Conservation (phyloP, 2,797 vertebrate species). For the Kryptopterus vitreolus region DNA sequence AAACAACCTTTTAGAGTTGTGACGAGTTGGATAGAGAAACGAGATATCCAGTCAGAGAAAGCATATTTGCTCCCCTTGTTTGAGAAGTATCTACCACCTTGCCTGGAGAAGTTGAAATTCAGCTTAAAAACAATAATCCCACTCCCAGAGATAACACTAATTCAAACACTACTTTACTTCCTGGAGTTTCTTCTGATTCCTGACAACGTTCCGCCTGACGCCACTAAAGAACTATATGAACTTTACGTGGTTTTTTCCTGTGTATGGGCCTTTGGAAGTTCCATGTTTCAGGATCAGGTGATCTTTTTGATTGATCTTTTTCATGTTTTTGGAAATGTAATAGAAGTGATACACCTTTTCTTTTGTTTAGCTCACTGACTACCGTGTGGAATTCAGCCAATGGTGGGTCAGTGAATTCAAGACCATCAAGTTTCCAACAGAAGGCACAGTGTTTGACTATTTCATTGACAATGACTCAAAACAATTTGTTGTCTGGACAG, state of each 20-base stretch:
- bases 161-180: conserved; percentile 90
- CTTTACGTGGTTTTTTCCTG: conserved; percentile 94
- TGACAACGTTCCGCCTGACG: conserved; percentile 83
- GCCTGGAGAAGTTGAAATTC: conserved; percentile 78
- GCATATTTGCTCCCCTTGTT: conserved; percentile 91
- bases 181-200: conserved; percentile 88
- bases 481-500: conserved; percentile 92
- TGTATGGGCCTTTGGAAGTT: conserved; percentile 93
- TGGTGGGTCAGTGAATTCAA: conserved; percentile 96
- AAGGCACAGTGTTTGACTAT: conserved; percentile 92
- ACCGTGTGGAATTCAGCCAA: conserved; percentile 93
- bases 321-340: neutral
- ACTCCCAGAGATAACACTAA: conserved; percentile 88
- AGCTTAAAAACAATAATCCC: conserved; percentile 95
- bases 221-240: conserved; percentile 88
- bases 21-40: conserved; percentile 89
- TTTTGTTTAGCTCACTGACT: conserved; percentile 78
- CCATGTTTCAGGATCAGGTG: conserved; percentile 94
- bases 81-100: conserved; percentile 89
- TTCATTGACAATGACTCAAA: conserved; percentile 89
- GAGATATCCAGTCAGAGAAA: conserved; percentile 86
- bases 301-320: neutral
- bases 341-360: neutral
- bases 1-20: conserved; percentile 59
- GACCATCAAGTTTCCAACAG: conserved; percentile 92